A percentile compares a stretch with the other conserved stretches of the same genome.
Evolutionary conservation across 1,140 invertebrate species (phyloP).

Genomic region (Episyrphus balteatus): DNA sequence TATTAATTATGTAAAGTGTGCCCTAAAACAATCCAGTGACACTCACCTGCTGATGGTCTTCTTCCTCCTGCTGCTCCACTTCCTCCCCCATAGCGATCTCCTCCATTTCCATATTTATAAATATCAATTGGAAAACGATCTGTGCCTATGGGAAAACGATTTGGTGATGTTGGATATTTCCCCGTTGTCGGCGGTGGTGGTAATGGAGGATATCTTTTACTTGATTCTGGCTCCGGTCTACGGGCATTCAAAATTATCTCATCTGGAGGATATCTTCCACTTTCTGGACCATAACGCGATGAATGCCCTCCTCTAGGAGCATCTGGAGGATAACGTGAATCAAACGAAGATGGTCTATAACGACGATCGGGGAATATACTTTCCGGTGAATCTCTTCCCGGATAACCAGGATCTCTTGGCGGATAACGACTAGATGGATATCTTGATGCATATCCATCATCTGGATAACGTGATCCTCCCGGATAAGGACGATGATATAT

Average conservation of each 20-base stretch:
- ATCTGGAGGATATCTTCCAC: conserved; percentile 10
- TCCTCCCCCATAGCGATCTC: conserved; percentile 5
- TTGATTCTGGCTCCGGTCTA: conserved; percentile 30
- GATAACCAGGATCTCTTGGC: conserved; percentile 25
- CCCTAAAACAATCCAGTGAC: neutral
- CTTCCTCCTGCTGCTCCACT: conserved; percentile 13
- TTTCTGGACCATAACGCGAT: conserved; percentile 17
- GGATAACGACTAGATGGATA: conserved; percentile 28
- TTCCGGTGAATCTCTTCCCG: conserved; percentile 29
- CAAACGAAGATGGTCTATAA: conserved; percentile 26
- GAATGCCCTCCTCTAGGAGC: conserved; percentile 2
- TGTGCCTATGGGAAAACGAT: conserved; percentile 34
- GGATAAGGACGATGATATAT: conserved; percentile 23
- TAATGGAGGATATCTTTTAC: conserved; percentile 29
- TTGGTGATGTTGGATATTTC: conserved; percentile 29
- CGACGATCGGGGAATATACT: conserved; percentile 32
- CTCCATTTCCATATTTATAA: conserved; percentile 35
- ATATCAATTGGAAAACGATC: conserved; percentile 35
- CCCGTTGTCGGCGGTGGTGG: conserved; percentile 22
- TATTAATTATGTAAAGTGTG: neutral
- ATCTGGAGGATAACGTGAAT: conserved; percentile 24
- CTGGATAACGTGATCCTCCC: conserved; percentile 20
- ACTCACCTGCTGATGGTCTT: conserved; percentile 3
- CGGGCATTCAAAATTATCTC: conserved; percentile 27
- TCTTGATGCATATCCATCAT: conserved; percentile 28